Base-by-base conservation (phyloP, 64 coral and sea anemone genomes). In the Stylophora pistillata region DNA sequence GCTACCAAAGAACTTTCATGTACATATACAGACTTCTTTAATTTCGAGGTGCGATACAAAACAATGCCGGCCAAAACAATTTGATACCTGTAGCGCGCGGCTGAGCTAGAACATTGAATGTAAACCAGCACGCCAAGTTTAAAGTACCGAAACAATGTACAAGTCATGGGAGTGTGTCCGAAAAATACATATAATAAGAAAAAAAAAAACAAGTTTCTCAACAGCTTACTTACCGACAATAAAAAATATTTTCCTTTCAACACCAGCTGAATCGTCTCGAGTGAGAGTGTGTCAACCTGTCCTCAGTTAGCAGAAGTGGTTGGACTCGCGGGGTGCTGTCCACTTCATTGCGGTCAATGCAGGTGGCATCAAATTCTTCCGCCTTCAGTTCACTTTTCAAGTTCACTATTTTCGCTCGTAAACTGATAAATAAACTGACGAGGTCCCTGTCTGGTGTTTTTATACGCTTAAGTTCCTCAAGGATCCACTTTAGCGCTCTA, bases 211-310 rank as follows among this genome's bases (percentile, higher is more conserved):
- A 34, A 65, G 9, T 63, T 65, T 41, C 30, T 52, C 47, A 82
- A 82, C 58, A 84, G 69, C 60, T 70, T 70, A 84, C 80, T 84
- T 54, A 84, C 80, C 80, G 0, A 13, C 20, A 34, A 84, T 18
- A 73, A 20, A 77, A 59, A 86, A 92, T 27, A 63, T 33, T 93
- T 53, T 56, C 33, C 26, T 28, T 56, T 58, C 53, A 95, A 71
- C 94, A 95, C 94, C 94, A 95, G 87, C 94, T 95, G 82, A 88
- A 95, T 15, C 89, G 89, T 84, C 94, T 86, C 26, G 76, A 95
- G 34, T 61, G 47, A 18, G 60, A 16, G 10, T 56, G 86, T n/a
- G 37, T 9, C 56, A 31, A 31, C 18, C 59, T 62, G 21, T 71
- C 77, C 56, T 90, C 57, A 15, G 82, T 61, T 59, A 55, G 0